Conservation (phyloP, 2,113 vertebrate species). For the Thunnus maccoyii region DNA sequence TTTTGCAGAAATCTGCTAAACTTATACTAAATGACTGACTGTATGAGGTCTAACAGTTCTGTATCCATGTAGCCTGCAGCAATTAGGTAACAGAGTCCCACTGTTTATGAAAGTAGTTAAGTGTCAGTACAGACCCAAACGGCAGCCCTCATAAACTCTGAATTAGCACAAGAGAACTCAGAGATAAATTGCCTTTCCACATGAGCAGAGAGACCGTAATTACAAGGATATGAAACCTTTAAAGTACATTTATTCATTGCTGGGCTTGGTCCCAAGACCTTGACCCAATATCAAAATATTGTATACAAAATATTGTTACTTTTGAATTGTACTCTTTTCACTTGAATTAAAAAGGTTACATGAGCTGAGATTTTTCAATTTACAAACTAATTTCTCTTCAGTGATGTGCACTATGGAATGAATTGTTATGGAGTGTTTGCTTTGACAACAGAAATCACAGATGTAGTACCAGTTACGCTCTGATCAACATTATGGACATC, state of each 20-base stretch:
- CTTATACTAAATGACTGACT: background rate
- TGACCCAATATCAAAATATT: constrained; percentile 1
- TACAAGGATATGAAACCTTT: constrained; percentile 62
- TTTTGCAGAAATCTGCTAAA: background rate
- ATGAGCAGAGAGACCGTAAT: constrained; percentile 53
- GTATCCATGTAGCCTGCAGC: constrained; percentile 31
- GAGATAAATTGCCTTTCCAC: constrained; percentile 57
- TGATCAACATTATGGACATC: constrained; percentile 81
- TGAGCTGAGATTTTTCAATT: constrained; percentile 15
- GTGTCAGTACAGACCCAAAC: constrained; percentile 40
- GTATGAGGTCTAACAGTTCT: constrained; percentile 28
- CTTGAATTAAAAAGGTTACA: constrained; percentile 15
- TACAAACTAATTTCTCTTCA: background rate
- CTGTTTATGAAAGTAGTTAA: constrained; percentile 61
- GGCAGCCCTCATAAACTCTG: constrained; percentile 66
- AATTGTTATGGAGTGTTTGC: constrained; percentile 34
- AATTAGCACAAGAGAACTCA: constrained; percentile 61
- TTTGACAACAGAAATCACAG: constrained; percentile 65
- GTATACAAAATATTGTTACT: constrained; percentile 16
- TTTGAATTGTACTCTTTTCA: background rate
- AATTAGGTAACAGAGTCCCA: constrained; percentile 42
- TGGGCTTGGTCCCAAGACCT: constrained; percentile 24
- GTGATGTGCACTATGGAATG: background rate
- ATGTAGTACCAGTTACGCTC: constrained; percentile 60
- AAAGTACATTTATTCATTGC: constrained; percentile 50